Evolutionary conservation across 2,888 invertebrate genomes (phyloP), one percentile per base, ranked within the genome.

Genomic region (Reticulitermes lucifugus): DNA sequence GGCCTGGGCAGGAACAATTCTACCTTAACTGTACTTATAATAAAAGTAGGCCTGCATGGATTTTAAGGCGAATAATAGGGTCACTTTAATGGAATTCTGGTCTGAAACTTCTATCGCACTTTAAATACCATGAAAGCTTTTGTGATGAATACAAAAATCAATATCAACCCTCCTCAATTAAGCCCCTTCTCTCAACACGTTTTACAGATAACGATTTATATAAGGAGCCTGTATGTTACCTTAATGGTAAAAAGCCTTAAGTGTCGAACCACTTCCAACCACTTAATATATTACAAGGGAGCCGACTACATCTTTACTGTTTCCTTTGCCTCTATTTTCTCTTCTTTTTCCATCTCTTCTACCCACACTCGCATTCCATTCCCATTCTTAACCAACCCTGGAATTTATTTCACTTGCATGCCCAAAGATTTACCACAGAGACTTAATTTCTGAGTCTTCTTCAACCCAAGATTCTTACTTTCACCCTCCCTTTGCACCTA

Each of bases 331-430:
- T 10, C 41, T 77, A 9, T 25, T n/a, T 41, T 12, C 77, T n/a
- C n/a, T 77, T n/a, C 77, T 46, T n/a, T 77, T 46, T n/a, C 46
- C 46, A 10, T 7, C 77, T 5, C 22, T 77, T 77, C 46, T 73
- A 6, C 25, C 41, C 73, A 25, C 73, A 71, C 71, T 29, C 71
- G 1, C 29, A 7, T 22, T 22, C 43, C 22, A 2, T 43, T 35
- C 75, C 22, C 75, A 43, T 75, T 46, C 77, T 51, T 46, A 41
- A 77, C 22, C 77, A 46, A 46, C n/a, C 46, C 77, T 77, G 51
- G 77, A 77, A 77, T 77, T 77, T 77, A 77, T 77, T 77, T 77
- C 77, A 77, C 43, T 77, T 77, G 77, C 77, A 46, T 77, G 77
- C 22, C 77, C 51, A 77, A 43, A 77, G 77, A 77, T 77, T 77